Evolutionary conservation across 23 tunicate genomes (phyloP), one percentile per base, ranked within the genome.

Genomic region (Phallusia fumigata): DNA sequence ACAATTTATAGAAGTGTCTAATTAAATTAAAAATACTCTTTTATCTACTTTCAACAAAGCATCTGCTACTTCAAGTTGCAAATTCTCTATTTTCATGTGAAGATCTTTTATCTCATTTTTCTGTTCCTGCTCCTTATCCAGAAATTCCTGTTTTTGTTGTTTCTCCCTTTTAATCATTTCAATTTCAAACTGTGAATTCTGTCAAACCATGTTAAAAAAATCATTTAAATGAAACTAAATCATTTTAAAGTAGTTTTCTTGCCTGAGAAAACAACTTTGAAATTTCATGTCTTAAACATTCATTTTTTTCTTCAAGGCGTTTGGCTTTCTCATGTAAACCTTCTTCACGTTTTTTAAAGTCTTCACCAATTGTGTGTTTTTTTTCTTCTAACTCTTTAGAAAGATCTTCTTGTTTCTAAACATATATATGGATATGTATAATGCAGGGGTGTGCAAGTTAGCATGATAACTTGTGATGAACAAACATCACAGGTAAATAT

Each of bases 161-260:
- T 58, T 58, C 13, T 58, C 69, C 3, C 69, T 22, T 24, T 58
- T 58, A 21, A 58, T 58, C 69, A 58, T 58, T 58, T 58, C 69
- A 58, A 58, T 58, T 58, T 58, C 69, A 58, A 58, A 58, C 13
- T 58, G 69, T 58, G 69, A 58, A 24, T 58, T 58, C 69, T 58
- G 69, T 40, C 16, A 8, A 58, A 6, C 26, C 26, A 58, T 51
- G 58, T 51, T 51, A 51, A 51, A 13, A 51, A 51, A 51, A 18
- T 15, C 58, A 51, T 51, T 51, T n/a, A n/a, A n/a, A n/a, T n/a
- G n/a, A n/a, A n/a, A n/a, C n/a, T n/a, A n/a, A n/a, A n/a, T n/a
- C n/a, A 40, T 40, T 40, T 5, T 40, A 40, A 40, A 40, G 10
- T 40, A 40, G 47, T 40, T 40, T 40, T 22, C 16, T 58, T 13